Conservation (phyloP, 2,113 vertebrate species). For the Tapirus terrestris region DNA sequence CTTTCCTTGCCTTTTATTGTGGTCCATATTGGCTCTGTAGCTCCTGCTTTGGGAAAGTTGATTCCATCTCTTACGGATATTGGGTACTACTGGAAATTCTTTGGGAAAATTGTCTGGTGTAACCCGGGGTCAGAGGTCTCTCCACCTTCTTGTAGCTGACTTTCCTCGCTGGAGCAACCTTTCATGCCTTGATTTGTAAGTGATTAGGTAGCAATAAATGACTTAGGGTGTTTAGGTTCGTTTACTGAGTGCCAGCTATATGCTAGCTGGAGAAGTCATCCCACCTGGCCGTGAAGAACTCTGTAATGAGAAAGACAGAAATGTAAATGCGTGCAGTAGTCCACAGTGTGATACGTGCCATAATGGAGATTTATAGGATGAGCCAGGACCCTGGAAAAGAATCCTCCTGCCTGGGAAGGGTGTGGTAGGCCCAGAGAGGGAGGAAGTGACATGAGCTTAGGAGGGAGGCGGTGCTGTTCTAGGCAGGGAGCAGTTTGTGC, state of each 20-base stretch:
- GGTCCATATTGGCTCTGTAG: not conserved
- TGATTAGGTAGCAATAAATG: not conserved
- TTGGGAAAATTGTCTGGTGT: not conserved
- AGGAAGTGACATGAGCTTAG: not conserved
- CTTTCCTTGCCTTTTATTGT: not conserved
- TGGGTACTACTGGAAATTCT: not conserved
- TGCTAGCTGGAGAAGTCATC: not conserved
- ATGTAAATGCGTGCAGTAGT: too few species aligned
- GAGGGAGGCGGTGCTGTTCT: not conserved
- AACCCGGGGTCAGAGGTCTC: not conserved
- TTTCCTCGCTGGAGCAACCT: not conserved
- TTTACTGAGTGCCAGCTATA: not conserved
- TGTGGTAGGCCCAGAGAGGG: rapidly evolving
- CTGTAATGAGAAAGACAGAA: not conserved
- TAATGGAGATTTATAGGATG: not conserved
- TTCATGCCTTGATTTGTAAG: not conserved
- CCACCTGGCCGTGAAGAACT: not conserved
- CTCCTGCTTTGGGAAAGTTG: not conserved
- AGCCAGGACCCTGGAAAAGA: not conserved
- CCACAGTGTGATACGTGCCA: not conserved
- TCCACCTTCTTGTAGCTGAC: not conserved
- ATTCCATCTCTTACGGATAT: not conserved
- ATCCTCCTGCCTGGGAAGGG: not conserved
- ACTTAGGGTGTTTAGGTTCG: not conserved
- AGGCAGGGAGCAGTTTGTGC: not conserved